Percentiles rank a stretch among this genome's conserved stretches.
phyloP scores from a whole-genome alignment of 2,113 vertebrate species.

The Platycercus adscitus region DNA sequence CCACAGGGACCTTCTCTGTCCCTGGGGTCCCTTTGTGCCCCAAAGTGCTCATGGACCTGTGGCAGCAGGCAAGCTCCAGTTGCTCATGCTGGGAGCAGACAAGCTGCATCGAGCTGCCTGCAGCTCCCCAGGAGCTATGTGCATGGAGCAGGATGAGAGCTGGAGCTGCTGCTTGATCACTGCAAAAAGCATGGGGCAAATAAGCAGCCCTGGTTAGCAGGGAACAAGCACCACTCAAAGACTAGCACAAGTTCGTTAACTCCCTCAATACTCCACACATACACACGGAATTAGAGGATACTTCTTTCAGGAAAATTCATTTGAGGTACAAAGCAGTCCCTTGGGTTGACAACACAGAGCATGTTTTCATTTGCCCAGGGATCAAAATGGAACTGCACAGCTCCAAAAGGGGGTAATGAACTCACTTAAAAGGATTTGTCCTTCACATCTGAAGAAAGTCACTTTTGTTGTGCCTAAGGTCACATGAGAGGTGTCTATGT shows the following conservation, averaged over 20 bases:
- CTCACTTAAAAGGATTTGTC: background rate
- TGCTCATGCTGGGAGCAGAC: rapidly evolving
- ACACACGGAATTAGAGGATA: rapidly evolving
- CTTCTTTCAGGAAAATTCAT: background rate
- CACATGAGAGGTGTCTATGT: background rate
- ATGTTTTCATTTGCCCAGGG: background rate
- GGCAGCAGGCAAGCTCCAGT: background rate
- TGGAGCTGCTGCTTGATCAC: rapidly evolving
- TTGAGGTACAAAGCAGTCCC: background rate
- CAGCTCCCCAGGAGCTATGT: background rate
- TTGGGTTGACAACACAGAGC: background rate
- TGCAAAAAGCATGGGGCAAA: background rate
- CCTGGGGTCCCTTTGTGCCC: background rate
- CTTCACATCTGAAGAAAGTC: background rate
- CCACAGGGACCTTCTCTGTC: background rate
- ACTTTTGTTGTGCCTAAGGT: background rate
- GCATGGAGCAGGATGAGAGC: background rate
- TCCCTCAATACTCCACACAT: background rate
- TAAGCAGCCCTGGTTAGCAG: background rate
- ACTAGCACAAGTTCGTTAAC: background rate
- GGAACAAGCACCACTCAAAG: rapidly evolving
- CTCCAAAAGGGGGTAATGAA: background rate
- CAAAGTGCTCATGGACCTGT: rapidly evolving
- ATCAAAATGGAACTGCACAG: background rate
- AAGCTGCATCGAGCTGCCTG: rapidly evolving